Evolutionary conservation across 2,888 invertebrate genomes (phyloP), one percentile per base, ranked within the genome.

Genomic region (Metellina segmentata): DNA sequence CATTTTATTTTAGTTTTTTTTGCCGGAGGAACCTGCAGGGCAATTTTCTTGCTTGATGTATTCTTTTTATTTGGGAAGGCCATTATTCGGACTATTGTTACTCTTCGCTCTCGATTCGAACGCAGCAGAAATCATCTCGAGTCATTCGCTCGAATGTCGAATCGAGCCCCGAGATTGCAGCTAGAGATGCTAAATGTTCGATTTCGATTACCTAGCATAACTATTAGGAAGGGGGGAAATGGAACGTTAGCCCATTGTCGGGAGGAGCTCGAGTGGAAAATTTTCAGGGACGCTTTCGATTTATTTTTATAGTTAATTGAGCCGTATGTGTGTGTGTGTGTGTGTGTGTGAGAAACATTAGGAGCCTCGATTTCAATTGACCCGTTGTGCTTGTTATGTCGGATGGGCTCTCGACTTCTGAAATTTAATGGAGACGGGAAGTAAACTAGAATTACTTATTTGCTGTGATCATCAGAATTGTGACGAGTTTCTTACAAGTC

Each of bases 141-240:
- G 71, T 51, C 81, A 81, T 70, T 86, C 70, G 34, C 70, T 48
- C 52, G n/a, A 53, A 83, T 72, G 75, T 75, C 49, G 74, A 85
- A 85, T 77, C 53, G 85, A 75, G 77, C 48, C 13, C n/a, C 75
- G 20, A 75, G 51, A 85, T 75, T 19, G 74, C 20, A 20, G 2
- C 13, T 2, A 77, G 53, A 51, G 79, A 81, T 81, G 74, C 81
- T 81, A 61, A 81, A 88, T 53, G 74, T 69, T 75, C 74, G 11
- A 81, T 34, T 61, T 48, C 69, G 81, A 87, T 87, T 79, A 53
- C 70, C 52, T 70, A 79, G 49, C 86, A 78, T 70, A 86, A 86
- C 87, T 87, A 79, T 87, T 87, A 87, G 51, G 79, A 20, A 5
- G 34, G 34, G 49, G 51, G 53, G 51, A 69, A 86, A 85, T 81